Percentiles rank a stretch among this genome's conserved stretches.
These are phyloP conservation scores for Gnathochromis pfefferi DNA, from an alignment of 2,113 vertebrate species.

Conservation along the genomic window DNA sequence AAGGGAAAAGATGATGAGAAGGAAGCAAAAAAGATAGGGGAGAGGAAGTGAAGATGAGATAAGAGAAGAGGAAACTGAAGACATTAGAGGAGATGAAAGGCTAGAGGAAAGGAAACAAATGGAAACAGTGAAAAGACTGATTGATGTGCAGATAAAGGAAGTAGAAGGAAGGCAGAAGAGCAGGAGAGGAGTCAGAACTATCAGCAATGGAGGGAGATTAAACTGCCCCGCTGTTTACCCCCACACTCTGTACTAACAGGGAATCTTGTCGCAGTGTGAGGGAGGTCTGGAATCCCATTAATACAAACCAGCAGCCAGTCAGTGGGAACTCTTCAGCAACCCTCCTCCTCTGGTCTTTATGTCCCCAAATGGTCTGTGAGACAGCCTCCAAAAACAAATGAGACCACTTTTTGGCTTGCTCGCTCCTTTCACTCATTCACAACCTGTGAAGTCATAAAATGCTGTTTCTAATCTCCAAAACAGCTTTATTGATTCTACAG, in stretches of 20 bases:
- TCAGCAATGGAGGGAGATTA: neutral
- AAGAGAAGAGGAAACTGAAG: neutral
- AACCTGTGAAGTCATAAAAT: neutral
- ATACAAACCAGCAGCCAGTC: constrained; percentile 3
- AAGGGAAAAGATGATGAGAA: neutral
- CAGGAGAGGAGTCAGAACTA: constrained; percentile 1
- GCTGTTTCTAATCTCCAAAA: neutral
- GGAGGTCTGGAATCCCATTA: constrained; percentile 20
- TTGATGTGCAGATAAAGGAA: neutral
- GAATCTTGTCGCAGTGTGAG: neutral
- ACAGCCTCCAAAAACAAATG: neutral
- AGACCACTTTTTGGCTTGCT: neutral
- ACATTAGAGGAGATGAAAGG: neutral
- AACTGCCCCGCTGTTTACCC: neutral
- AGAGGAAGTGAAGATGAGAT: neutral
- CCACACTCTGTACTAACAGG: neutral
- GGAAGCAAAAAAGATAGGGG: neutral
- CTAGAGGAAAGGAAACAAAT: neutral
- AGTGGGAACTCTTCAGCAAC: neutral
- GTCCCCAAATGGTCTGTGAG: neutral
- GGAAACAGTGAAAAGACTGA: neutral
- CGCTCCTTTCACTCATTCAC: neutral
- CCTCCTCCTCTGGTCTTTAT: neutral
- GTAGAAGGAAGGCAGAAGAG: neutral
- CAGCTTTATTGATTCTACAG: neutral